A percentile compares a stretch with the other conserved stretches of the same genome.
These are phyloP conservation scores for Galaxias olidus DNA, from an alignment of 2,797 vertebrate species.

Conservation along the genomic window DNA sequence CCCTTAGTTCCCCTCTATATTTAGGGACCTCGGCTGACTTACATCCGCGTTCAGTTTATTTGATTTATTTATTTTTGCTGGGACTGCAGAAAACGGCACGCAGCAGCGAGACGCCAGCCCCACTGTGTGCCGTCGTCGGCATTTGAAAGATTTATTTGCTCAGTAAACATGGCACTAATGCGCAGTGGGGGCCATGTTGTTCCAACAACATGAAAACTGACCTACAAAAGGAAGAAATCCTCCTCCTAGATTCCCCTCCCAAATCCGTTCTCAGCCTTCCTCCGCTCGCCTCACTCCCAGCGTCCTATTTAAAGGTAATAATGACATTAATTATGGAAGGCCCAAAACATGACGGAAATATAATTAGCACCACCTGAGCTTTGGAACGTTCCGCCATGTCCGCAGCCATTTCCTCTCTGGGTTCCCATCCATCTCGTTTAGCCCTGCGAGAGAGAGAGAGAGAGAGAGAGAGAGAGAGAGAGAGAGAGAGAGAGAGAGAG, in stretches of 20 bases:
- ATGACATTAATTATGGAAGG: constrained; percentile 52
- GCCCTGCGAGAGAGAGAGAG: constrained; percentile 20
- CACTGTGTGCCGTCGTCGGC: constrained; percentile 3
- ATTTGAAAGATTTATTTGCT: background rate
- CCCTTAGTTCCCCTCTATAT: constrained; percentile 8
- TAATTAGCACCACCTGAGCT: constrained; percentile 50
- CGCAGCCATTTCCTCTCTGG: constrained; percentile 48
- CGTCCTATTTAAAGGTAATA: constrained; percentile 53
- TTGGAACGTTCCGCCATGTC: constrained; percentile 21
- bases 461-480: too few species aligned
- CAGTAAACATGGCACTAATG: constrained; percentile 5
- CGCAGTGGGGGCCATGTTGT: background rate
- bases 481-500: too few species aligned
- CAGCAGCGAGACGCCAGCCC: background rate
- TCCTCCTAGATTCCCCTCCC: background rate
- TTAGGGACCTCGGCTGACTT: too few species aligned
- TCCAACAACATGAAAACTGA: constrained; percentile 8
- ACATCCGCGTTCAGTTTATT: too few species aligned
- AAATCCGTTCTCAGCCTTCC: background rate
- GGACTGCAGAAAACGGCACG: background rate
- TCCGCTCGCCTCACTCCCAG: constrained; percentile 24
- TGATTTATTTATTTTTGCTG: background rate
- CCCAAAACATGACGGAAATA: constrained; percentile 52
- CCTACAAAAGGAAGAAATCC: constrained; percentile 9
- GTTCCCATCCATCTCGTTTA: constrained; percentile 48